Conservation (phyloP, 2,113 vertebrate species). For the Pampusana beccarii region DNA sequence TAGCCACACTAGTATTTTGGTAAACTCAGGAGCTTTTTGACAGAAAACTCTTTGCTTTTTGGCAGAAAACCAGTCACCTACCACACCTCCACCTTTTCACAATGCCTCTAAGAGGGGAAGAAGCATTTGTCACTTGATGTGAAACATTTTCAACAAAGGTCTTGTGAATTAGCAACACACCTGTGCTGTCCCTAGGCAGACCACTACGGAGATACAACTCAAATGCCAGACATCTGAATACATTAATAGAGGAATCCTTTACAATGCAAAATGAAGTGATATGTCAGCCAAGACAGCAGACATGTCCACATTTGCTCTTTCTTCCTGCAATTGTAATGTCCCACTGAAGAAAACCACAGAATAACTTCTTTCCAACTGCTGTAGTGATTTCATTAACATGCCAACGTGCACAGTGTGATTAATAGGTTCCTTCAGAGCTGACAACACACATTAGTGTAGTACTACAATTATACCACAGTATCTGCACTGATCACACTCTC, state of each 20-base stretch:
- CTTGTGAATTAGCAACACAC: neutral
- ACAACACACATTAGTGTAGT: neutral
- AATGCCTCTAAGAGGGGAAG: neutral
- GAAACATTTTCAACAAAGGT: neutral
- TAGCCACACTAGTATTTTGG: neutral
- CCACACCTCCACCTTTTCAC: neutral
- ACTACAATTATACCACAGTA: neutral
- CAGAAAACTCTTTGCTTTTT: neutral
- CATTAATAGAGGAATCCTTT: neutral
- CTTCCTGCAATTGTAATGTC: neutral
- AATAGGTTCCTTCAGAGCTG: neutral
- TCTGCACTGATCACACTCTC: accelerated
- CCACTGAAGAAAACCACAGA: neutral
- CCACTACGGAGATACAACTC: neutral
- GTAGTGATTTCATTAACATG: neutral
- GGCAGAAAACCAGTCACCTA: neutral
- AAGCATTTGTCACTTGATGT: neutral
- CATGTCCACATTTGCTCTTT: neutral
- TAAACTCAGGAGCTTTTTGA: neutral
- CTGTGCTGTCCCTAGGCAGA: neutral
- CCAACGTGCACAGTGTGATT: neutral
- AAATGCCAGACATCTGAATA: neutral
- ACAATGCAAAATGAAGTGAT: neutral
- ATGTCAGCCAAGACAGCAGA: neutral
- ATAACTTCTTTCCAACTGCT: neutral